These are phyloP conservation scores for Cryptotis parvus DNA, from an alignment of 2,113 vertebrate species.

Conservation along the genomic window DNA sequence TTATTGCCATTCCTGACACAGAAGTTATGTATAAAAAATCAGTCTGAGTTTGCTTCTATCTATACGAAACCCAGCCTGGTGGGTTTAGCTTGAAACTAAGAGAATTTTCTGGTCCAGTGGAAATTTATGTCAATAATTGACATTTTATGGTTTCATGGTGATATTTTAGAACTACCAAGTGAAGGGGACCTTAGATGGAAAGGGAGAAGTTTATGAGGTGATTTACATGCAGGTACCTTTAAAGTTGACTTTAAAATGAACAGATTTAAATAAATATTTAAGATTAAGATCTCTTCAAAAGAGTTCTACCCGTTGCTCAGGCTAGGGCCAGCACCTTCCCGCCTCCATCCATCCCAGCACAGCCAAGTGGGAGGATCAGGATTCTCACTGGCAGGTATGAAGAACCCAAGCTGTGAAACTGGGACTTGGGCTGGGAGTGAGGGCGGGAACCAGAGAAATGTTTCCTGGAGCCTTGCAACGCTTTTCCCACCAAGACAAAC, in stretches of 20 bases:
- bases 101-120: neutral
- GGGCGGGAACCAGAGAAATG: neutral
- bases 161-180: neutral
- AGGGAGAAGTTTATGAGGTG: neutral
- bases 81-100: neutral
- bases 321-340: neutral
- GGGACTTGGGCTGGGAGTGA: neutral
- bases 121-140: neutral
- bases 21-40: neutral
- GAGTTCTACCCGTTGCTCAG: no score
- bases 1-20: neutral
- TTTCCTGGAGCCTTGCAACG: neutral
- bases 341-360: no score
- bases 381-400: slow-evolving; percentile 35
- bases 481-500: neutral
- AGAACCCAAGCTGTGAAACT: neutral
- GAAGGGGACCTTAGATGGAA: neutral
- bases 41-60: neutral
- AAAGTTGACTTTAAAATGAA: slow-evolving; percentile 6
- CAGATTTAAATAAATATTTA: neutral
- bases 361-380: neutral
- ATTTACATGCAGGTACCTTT: neutral
- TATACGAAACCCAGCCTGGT: neutral
- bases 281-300: no score
- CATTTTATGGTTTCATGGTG: neutral